These are phyloP conservation scores for Listronotus bonariensis DNA, from an alignment of 1,140 invertebrate genomes.

Conservation along the genomic window DNA sequence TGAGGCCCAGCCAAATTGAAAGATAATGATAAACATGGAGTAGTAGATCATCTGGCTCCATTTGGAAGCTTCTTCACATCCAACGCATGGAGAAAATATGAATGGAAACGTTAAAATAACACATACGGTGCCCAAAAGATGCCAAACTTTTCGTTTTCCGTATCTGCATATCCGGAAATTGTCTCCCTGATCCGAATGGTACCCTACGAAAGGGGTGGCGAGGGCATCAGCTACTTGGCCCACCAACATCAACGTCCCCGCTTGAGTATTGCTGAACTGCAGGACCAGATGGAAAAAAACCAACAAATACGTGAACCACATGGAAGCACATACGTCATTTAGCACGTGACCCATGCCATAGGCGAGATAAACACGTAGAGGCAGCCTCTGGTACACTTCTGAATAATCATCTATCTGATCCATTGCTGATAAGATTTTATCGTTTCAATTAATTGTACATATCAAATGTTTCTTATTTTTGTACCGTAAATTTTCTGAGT, in stretches of 20 bases:
- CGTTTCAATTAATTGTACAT: too few species aligned
- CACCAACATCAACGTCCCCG: slow-evolving; percentile 80
- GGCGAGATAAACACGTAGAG: slow-evolving; percentile 47
- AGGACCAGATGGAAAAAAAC: slow-evolving; percentile 89
- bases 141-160: slow-evolving; percentile 89
- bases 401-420: slow-evolving; percentile 50
- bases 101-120: slow-evolving; percentile 86
- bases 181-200: slow-evolving; percentile 78
- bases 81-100: slow-evolving; percentile 82
- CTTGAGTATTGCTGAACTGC: slow-evolving; percentile 71
- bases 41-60: slow-evolving; percentile 87
- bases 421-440: slow-evolving; percentile 20
- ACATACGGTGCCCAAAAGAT: slow-evolving; percentile 83
- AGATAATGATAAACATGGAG: slow-evolving; percentile 86
- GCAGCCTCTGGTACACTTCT: slow-evolving; percentile 52
- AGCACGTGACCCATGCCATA: slow-evolving; percentile 84
- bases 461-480: too few species aligned
- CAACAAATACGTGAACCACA: slow-evolving; percentile 98
- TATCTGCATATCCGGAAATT: slow-evolving; percentile 70
- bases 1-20: slow-evolving; percentile 96
- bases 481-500: too few species aligned
- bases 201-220: slow-evolving; percentile 87
- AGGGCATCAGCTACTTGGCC: slow-evolving; percentile 88
- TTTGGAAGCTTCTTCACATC: slow-evolving; percentile 67
- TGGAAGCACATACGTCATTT: slow-evolving; percentile 93